Evolutionary conservation across 1,140 invertebrate species (phyloP).

Genomic region (Lutraria rhynchaena): DNA sequence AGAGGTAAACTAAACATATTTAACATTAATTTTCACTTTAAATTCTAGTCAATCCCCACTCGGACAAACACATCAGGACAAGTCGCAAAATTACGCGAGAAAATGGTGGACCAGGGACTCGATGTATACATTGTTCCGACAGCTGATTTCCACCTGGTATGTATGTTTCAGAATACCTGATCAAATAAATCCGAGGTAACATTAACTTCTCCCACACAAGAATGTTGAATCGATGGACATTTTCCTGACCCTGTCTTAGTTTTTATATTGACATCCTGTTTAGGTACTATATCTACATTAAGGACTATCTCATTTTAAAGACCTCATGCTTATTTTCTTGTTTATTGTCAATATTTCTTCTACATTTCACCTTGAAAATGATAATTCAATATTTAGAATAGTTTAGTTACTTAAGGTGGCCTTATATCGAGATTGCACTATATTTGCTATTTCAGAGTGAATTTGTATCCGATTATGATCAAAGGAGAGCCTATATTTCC

Average conservation of each 20-base stretch:
- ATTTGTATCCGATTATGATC: constrained; percentile 92
- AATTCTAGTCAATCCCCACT: background rate
- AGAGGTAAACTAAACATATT: background rate
- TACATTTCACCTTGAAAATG: too few species aligned
- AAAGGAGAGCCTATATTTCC: constrained; percentile 91
- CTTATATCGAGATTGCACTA: too few species aligned
- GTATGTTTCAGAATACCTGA: background rate
- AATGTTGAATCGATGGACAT: too few species aligned
- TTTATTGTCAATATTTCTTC: background rate
- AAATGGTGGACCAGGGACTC: background rate
- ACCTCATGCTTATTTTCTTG: too few species aligned
- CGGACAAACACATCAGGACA: constrained; percentile 4
- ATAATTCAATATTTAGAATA: too few species aligned
- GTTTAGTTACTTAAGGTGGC: too few species aligned
- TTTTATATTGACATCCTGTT: background rate
- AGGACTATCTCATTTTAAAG: background rate
- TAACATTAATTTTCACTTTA: background rate
- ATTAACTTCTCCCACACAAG: background rate
- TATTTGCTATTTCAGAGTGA: constrained; percentile 87
- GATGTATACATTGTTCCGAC: constrained; percentile 36
- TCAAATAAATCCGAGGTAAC: background rate
- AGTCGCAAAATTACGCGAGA: background rate
- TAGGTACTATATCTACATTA: background rate
- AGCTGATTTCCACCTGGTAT: constrained; percentile 41
- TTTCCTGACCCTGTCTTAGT: too few species aligned